Base-by-base conservation (phyloP, 2,888 invertebrate species). In the Cristatella mucedo region DNA sequence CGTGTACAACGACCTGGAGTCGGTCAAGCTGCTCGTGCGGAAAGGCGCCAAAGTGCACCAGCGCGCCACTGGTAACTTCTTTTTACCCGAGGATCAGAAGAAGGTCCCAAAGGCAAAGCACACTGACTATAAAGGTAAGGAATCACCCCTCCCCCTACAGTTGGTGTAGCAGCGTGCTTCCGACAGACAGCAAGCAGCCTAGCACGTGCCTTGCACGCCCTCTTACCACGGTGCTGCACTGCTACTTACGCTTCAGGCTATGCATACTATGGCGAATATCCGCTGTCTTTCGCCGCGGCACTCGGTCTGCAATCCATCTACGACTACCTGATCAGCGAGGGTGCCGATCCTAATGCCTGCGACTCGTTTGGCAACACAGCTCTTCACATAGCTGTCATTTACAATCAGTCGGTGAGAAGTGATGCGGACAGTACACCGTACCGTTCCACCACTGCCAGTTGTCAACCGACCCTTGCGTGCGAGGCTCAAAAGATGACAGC, bases 341-440 rank as follows among this genome's bases (percentile, higher is more conserved):
- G 82, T 1, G 89, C 93, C 0, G 80, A 95, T 68, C 95, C 95
- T 0, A 89, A 97, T 64, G 73, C 78, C n/a, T 83, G 86, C 62
- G 95, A 97, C 64, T 77, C 82, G 0, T 93, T 89, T 58, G 97
- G 97, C 9, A 97, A 97, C 63, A 93, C 89, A 77, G 86, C 93
- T 47, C 72, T 97, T n/a, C 97, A 97, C 62, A 93, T 97, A 89
- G 87, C 95, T 26, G 95, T 97, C 29, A 91, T 97, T 44, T 82
- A 86, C 59, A 89, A 95, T 68, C 91, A 93, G 68, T 69, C 87
- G 72, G 91, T 89, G 67, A 68, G 70, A 57, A 16, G n/a, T n/a
- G 41, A 11, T 7, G n/a, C n/a, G n/a, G n/a, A n/a, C n/a, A n/a
- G n/a, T n/a, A 15, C n/a, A 4, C 15, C 20, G 19, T 19, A 18